Percentiles rank a stretch among this genome's conserved stretches.
Conservation (phyloP, 1,140 invertebrate species). For the Dendroctonus valens region DNA sequence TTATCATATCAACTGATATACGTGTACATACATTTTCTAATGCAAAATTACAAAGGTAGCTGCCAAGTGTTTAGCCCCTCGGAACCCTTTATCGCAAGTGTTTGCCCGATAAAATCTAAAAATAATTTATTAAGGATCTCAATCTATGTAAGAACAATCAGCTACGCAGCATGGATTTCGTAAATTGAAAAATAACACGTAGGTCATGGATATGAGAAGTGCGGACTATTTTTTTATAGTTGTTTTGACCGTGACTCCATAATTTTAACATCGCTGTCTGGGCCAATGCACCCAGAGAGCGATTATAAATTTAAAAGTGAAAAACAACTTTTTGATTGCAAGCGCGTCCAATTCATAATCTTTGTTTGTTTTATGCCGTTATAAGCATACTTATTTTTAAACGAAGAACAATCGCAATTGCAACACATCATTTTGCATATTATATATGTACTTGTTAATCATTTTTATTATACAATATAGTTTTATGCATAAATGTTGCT, state of each 20-base stretch:
- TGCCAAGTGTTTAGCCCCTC: no score
- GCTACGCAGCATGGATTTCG: conserved; percentile 7
- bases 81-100: neutral
- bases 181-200: conserved; percentile 18
- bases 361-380: conserved; percentile 18
- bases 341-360: conserved; percentile 13
- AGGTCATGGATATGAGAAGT: conserved; percentile 27
- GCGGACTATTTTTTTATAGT: conserved; percentile 25
- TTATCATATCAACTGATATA: no score
- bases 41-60: no score
- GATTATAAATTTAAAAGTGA: conserved; percentile 31
- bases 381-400: neutral
- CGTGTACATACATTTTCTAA: no score
- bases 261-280: conserved; percentile 28
- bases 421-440: no score
- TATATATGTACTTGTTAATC: no score
- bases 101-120: conserved; percentile 3
- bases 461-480: no score
- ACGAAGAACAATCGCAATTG: no score
- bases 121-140: neutral
- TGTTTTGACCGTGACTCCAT: conserved; percentile 29
- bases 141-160: conserved; percentile 4
- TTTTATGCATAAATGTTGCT: no score
- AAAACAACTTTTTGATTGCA: conserved; percentile 31
- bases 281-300: conserved; percentile 25